phyloP scores from a whole-genome alignment of 2,113 vertebrate species.

The Hystrix cristata region DNA sequence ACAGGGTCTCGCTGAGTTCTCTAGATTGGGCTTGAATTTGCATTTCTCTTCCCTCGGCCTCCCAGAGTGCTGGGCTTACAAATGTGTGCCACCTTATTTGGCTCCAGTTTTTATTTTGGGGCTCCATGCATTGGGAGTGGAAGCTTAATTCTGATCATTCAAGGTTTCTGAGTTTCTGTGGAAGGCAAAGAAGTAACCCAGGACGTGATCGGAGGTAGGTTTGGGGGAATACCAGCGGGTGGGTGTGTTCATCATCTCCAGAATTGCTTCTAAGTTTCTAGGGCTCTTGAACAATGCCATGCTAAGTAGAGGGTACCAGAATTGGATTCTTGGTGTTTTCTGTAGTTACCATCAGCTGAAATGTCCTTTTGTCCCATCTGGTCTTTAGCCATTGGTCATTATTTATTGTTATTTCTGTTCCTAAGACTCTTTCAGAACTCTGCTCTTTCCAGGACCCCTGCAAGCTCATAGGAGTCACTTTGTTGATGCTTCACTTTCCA shows the following conservation, averaged over 20 bases:
- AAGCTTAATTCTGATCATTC: neutral
- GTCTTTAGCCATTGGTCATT: neutral
- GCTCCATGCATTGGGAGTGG: neutral
- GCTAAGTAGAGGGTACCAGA: neutral
- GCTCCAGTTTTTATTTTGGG: neutral
- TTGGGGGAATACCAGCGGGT: neutral
- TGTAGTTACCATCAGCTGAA: neutral
- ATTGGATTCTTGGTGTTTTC: constrained; percentile 16
- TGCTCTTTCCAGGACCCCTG: neutral
- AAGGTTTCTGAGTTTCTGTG: constrained; percentile 22
- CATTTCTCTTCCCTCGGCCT: neutral
- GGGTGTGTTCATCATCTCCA: neutral
- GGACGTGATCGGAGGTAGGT: neutral
- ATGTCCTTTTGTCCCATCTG: neutral
- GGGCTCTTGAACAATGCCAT: neutral
- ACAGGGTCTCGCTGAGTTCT: neutral
- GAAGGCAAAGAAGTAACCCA: neutral
- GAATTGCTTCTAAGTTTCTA: neutral
- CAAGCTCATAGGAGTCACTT: neutral
- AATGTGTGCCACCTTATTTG: neutral
- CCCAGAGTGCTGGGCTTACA: neutral
- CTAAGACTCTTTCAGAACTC: neutral
- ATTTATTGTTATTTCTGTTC: constrained; percentile 28
- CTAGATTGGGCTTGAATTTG: neutral
- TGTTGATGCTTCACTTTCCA: neutral